A percentile compares a stretch with the other conserved stretches of the same genome.
Conservation (phyloP, 2,113 vertebrate species). For the Taurulus bubalis region DNA sequence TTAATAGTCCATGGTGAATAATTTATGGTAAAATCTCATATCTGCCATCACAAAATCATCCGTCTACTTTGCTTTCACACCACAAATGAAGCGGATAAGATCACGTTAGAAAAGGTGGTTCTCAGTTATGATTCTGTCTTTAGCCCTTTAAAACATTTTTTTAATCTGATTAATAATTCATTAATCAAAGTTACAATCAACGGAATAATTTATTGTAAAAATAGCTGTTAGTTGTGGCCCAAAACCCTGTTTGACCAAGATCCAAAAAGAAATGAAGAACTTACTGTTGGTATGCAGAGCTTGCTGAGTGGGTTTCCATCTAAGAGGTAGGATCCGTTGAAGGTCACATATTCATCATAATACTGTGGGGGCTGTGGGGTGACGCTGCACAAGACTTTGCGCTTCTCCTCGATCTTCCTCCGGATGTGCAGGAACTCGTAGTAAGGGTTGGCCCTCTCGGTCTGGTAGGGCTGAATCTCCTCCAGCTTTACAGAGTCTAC, state of each 20-base stretch:
- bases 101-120: no score
- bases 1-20: no score
- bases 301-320: constrained; percentile 99
- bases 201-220: neutral
- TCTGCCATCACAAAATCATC: no score
- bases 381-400: constrained; percentile 95
- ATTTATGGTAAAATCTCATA: no score
- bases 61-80: no score
- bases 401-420: constrained; percentile 97
- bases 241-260: neutral
- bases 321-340: constrained; percentile 96
- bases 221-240: neutral
- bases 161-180: neutral
- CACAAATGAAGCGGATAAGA: no score
- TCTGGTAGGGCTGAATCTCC: constrained; percentile 97
- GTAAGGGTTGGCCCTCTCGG: constrained; percentile 97
- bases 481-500: constrained; percentile 97
- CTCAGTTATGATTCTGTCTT: neutral
- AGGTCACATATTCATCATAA: constrained; percentile 98
- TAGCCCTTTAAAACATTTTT: neutral
- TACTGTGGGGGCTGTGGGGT: constrained; percentile 98
- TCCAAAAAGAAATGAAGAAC: constrained; percentile 55
- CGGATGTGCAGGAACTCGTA: constrained; percentile 98
- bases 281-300: constrained; percentile 98
- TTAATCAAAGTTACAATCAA: neutral